Conservation (phyloP, 2,113 vertebrate genomes). For the Hyperopisus bebe region DNA sequence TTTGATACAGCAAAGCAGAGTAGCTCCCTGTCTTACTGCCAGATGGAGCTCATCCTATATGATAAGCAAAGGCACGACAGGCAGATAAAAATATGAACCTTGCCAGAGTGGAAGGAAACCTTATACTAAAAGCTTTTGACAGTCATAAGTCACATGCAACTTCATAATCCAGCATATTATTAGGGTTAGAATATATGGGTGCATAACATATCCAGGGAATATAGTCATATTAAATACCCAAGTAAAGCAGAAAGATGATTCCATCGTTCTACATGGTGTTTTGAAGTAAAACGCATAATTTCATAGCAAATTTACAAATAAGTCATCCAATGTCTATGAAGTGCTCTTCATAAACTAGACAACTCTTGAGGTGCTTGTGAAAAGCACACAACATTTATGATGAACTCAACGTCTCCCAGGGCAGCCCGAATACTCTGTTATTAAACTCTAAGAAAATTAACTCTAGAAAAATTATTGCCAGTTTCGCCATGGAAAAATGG, state of each 20-base stretch:
- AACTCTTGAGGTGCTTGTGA: neutral
- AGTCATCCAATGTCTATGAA: neutral
- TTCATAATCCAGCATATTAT: neutral
- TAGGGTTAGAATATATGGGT: neutral
- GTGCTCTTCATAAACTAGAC: neutral
- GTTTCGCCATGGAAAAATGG: neutral
- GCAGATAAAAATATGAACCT: neutral
- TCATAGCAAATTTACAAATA: neutral
- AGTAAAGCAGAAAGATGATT: neutral
- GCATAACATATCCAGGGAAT: neutral
- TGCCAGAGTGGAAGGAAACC: neutral
- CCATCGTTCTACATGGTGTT: neutral
- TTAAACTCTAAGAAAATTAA: neutral
- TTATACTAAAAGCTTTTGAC: neutral
- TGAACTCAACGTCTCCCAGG: conserved; percentile 74
- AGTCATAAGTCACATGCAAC: neutral
- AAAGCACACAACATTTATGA: conserved; percentile 49
- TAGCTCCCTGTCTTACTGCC: conserved; percentile 80
- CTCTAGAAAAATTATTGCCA: neutral
- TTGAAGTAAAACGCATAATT: neutral
- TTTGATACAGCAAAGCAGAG: conserved; percentile 75
- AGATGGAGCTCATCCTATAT: conserved; percentile 78
- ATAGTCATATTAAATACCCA: neutral
- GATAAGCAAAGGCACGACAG: neutral
- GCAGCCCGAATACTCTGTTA: conserved; percentile 54